phyloP scores from a whole-genome alignment of 2,888 invertebrate genomes.

The Cyaniris semiargus region DNA sequence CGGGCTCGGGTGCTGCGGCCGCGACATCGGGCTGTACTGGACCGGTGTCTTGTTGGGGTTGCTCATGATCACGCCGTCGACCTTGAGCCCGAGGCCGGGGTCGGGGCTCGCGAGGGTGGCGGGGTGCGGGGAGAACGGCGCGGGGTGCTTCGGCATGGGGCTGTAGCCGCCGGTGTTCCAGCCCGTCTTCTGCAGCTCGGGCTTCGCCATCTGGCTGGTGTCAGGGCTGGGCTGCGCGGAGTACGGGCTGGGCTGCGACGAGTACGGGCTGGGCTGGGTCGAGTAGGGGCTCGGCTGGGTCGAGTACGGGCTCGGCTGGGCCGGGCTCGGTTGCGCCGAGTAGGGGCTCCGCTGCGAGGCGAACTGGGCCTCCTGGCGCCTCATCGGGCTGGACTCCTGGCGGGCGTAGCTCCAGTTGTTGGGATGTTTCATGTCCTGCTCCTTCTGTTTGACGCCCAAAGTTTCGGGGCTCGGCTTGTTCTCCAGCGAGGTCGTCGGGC shows the following conservation, averaged over 20 bases:
- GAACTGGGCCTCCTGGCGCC: conserved; percentile 69
- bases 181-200: conserved; percentile 64
- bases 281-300: conserved; percentile 73
- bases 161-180: conserved; percentile 75
- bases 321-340: conserved; percentile 71
- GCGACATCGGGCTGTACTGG: conserved; percentile 72
- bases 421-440: conserved; percentile 67
- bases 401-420: conserved; percentile 71
- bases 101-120: conserved; percentile 73
- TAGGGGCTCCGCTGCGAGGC: conserved; percentile 75
- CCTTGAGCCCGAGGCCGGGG: conserved; percentile 62
- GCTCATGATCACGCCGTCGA: conserved; percentile 57
- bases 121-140: conserved; percentile 71
- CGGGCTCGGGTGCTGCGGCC: conserved; percentile 71
- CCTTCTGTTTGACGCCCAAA: conserved; percentile 51
- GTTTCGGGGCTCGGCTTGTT: conserved; percentile 73
- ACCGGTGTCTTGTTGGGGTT: conserved; percentile 67
- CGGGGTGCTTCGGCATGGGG: conserved; percentile 73
- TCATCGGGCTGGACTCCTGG: conserved; percentile 66
- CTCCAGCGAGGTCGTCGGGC: conserved; percentile 72
- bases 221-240: conserved; percentile 75
- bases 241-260: conserved; percentile 73
- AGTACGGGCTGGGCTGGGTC: conserved; percentile 71
- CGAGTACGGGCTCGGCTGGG: conserved; percentile 74
- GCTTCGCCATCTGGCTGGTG: conserved; percentile 72